Evolutionary conservation across 2,113 vertebrate genomes (phyloP).

Genomic region (Thermophis baileyi): DNA sequence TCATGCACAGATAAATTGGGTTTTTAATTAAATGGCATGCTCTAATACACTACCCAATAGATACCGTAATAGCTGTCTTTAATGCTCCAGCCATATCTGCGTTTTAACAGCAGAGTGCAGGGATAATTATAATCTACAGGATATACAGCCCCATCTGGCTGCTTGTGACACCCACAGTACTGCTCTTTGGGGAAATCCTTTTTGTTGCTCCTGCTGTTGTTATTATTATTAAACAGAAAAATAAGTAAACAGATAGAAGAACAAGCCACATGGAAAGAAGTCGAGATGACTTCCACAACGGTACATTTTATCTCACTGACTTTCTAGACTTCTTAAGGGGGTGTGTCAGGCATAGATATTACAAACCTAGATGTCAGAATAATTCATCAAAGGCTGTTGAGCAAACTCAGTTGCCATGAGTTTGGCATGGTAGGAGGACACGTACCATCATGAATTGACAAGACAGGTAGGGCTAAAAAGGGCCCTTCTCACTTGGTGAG

Average conservation of each 20-base stretch:
- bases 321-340: background rate
- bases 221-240: background rate
- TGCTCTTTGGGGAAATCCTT: background rate
- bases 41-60: constrained; percentile 59
- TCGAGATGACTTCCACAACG: background rate
- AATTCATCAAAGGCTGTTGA: background rate
- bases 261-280: background rate
- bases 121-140: constrained; percentile 52
- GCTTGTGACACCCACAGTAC: background rate
- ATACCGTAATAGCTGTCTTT: constrained; percentile 60
- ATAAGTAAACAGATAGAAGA: background rate
- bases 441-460: background rate
- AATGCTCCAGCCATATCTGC: constrained; percentile 34
- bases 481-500: background rate
- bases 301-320: background rate
- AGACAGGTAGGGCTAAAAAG: background rate
- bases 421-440: background rate
- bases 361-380: background rate
- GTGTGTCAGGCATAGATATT: background rate
- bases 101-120: constrained; percentile 50
- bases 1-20: constrained; percentile 59
- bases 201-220: background rate
- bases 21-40: constrained; percentile 65
- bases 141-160: constrained; percentile 33
- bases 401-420: background rate